phyloP scores from a whole-genome alignment of 2,113 vertebrate genomes.

The Hydrolagus affinis region DNA sequence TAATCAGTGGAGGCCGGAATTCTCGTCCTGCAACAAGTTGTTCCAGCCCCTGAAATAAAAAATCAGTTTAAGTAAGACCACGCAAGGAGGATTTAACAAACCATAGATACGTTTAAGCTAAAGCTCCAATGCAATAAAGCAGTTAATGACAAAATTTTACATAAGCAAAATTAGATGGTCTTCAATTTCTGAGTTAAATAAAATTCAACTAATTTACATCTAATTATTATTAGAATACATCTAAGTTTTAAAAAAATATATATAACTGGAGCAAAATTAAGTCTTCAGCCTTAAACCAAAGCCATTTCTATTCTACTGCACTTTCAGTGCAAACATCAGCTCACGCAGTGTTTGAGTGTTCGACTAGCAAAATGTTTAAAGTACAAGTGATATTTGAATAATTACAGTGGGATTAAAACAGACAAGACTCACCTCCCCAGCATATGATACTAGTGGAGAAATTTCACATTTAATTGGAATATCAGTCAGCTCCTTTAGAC shows the following conservation, averaged over 20 bases:
- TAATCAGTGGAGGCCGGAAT: constrained; percentile 71
- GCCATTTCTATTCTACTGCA: no score
- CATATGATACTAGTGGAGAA: constrained; percentile 83
- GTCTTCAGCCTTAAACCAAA: no score
- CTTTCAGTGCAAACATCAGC: no score
- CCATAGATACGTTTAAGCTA: background rate
- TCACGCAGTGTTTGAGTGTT: background rate
- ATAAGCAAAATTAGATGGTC: background rate
- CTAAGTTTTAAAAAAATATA: no score
- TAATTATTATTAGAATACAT: background rate
- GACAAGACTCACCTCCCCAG: constrained; percentile 75
- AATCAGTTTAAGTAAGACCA: constrained; percentile 22
- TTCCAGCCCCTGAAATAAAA: constrained; percentile 67
- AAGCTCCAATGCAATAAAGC: background rate
- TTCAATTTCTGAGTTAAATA: background rate
- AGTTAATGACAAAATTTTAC: background rate
- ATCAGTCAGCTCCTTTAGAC: constrained; percentile 86
- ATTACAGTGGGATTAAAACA: background rate
- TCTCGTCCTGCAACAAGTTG: constrained; percentile 64
- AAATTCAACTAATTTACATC: background rate
- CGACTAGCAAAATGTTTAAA: background rate
- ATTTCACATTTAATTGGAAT: constrained; percentile 92
- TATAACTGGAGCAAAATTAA: background rate
- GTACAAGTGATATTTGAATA: background rate
- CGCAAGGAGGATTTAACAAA: no score